phyloP scores from a whole-genome alignment of 2,113 vertebrate genomes.

The Salvator merianae region DNA sequence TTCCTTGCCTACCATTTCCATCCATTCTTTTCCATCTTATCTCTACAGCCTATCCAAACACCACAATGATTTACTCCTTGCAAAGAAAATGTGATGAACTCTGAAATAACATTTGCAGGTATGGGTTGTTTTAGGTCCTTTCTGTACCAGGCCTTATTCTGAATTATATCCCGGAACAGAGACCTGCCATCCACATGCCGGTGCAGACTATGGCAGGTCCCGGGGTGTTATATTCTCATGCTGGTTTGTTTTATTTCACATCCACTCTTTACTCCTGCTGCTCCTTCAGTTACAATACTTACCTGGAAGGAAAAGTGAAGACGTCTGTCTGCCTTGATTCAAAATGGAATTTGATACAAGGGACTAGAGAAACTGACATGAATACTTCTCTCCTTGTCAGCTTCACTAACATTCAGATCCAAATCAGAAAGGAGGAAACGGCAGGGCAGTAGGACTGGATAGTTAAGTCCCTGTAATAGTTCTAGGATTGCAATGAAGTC shows the following conservation, averaged over 20 bases:
- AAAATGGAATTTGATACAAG: not conserved
- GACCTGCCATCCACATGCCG: too few species aligned
- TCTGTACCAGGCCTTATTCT: too few species aligned
- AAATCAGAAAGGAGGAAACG: not conserved
- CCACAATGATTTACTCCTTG: too few species aligned
- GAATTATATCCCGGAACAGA: too few species aligned
- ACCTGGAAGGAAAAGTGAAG: not conserved
- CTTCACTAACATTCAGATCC: not conserved
- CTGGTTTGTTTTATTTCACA: not conserved
- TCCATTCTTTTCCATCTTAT: too few species aligned
- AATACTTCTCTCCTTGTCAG: not conserved
- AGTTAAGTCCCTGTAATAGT: not conserved
- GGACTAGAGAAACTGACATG: not conserved
- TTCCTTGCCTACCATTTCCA: too few species aligned
- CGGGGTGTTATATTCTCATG: too few species aligned
- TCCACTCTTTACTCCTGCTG: not conserved
- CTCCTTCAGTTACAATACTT: not conserved
- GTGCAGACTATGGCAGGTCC: too few species aligned
- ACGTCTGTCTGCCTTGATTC: not conserved
- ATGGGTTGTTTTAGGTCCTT: too few species aligned
- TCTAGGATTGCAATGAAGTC: not conserved
- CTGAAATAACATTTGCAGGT: too few species aligned
- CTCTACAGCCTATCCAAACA: too few species aligned
- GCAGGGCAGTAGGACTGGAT: not conserved
- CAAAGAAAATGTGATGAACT: too few species aligned